Evolutionary conservation across 2,888 invertebrate genomes (phyloP).

Genomic region (Diarsia brunnea): DNA sequence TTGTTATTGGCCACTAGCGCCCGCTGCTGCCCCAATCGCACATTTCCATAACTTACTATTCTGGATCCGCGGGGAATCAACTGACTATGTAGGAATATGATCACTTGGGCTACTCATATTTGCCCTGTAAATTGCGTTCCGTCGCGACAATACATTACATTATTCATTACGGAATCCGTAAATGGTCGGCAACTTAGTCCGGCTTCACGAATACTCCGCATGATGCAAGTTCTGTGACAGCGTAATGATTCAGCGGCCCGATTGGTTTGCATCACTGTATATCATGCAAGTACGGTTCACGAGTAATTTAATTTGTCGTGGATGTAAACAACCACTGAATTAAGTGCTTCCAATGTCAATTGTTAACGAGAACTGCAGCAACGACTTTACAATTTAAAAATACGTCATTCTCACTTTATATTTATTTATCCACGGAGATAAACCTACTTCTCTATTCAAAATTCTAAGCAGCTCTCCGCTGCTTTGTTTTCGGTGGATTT

Average conservation of each 20-base stretch:
- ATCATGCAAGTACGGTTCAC: conserved; percentile 61
- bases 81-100: conserved; percentile 87
- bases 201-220: conserved; percentile 73
- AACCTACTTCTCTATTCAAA: conserved; percentile 59
- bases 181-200: conserved; percentile 70
- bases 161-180: conserved; percentile 81
- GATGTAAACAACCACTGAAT: conserved; percentile 54
- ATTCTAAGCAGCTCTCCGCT: conserved; percentile 61
- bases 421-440: conserved; percentile 58
- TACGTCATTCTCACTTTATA: conserved; percentile 46
- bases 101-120: conserved; percentile 83
- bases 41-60: conserved; percentile 91
- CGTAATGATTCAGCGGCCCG: conserved; percentile 73
- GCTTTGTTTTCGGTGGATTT: conserved; percentile 64
- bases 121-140: conserved; percentile 81
- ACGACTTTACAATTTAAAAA: conserved; percentile 49
- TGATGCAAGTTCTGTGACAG: conserved; percentile 57
- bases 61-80: conserved; percentile 89
- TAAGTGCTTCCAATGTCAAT: conserved; percentile 44
- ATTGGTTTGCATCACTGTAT: conserved; percentile 74
- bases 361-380: conserved; percentile 43
- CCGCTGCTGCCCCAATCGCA: conserved; percentile 90
- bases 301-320: conserved; percentile 40
- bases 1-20: conserved; percentile 90
- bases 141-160: conserved; percentile 79